Evolutionary conservation across 92 coral and sea anemone species (phyloP), one percentile per base, ranked within the genome.

Genomic region (Galaxea fascicularis): DNA sequence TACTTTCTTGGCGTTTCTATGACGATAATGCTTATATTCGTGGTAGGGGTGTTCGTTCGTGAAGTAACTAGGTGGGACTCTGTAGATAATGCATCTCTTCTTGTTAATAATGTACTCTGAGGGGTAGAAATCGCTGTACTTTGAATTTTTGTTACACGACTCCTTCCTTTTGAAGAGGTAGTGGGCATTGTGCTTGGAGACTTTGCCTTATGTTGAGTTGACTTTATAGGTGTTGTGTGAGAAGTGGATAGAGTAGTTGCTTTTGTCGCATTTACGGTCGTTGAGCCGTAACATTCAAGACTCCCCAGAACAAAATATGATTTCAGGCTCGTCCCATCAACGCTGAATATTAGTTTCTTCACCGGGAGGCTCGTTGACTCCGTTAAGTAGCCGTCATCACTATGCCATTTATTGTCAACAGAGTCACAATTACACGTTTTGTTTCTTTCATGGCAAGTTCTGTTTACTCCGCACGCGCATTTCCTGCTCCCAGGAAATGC

Each of bases 221-320:
- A 39, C 21, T 78, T 30, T 8, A 35, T 10, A 26, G 31, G 20
- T 35, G 27, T 28, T 67, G 85, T 31, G 16, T 45, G n/a, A 20
- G 74, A 29, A 21, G 84, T 49, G 45, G 62, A 28, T 46, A 25
- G 28, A 78, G 62, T 65, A 17, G 82, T 76, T 6, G 92, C 41
- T 35, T 2, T 84, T 44, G 93, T 75, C 3, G 94, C 16, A 20
- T 78, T 67, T 39, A 4, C 22, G 6, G 77, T 77, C 22, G 89
- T 89, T 29, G 93, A 88, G 35, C 98, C 98, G 59, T 85, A 94
- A 62, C 98, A 94, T 73, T 94, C 95, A 51, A 94, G 79, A 67
- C 85, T 82, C 6, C 98, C 98, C 21, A 94, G 89, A 12, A 80
- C 83, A 74, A 76, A 94, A 26, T 84, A 74, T 1, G 98, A 94